A percentile compares a stretch with the other conserved stretches of the same genome.
These are phyloP conservation scores for Malacoraja senta DNA, from an alignment of 2,797 vertebrate genomes.

Conservation along the genomic window DNA sequence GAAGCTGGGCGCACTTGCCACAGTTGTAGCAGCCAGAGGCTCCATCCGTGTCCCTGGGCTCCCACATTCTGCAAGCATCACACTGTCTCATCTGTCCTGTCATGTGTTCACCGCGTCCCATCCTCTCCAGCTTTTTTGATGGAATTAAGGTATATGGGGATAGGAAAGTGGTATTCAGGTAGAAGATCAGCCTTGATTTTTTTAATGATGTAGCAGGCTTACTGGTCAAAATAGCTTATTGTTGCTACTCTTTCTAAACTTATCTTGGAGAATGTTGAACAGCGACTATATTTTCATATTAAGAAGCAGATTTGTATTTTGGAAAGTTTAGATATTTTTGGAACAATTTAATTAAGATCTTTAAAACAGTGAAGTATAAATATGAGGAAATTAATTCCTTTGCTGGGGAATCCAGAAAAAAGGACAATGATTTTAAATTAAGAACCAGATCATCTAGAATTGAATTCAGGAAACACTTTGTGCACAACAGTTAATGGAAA, in stretches of 20 bases:
- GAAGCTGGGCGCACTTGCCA: too few relatives aligned
- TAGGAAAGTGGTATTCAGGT: too few relatives aligned
- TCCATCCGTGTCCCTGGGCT: too few relatives aligned
- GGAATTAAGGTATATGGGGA: too few relatives aligned
- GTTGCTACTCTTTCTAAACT: neutral
- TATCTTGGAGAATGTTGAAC: neutral
- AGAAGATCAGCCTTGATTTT: too few relatives aligned
- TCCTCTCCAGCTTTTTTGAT: too few relatives aligned
- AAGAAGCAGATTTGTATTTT: neutral
- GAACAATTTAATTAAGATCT: neutral
- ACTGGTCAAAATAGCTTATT: too few relatives aligned
- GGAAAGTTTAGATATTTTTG: neutral
- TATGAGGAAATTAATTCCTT: neutral
- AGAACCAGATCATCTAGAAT: neutral
- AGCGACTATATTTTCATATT: neutral
- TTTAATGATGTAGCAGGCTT: too few relatives aligned
- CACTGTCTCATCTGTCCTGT: too few relatives aligned
- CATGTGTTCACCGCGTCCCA: too few relatives aligned
- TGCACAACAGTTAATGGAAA: neutral
- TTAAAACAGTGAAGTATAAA: neutral
- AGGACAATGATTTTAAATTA: neutral
- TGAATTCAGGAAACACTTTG: neutral
- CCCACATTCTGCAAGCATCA: too few relatives aligned
- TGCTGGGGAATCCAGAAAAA: neutral
- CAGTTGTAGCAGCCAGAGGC: too few relatives aligned